Conservation (phyloP, 2,113 vertebrate genomes). For the Brachypteracias leptosomus region DNA sequence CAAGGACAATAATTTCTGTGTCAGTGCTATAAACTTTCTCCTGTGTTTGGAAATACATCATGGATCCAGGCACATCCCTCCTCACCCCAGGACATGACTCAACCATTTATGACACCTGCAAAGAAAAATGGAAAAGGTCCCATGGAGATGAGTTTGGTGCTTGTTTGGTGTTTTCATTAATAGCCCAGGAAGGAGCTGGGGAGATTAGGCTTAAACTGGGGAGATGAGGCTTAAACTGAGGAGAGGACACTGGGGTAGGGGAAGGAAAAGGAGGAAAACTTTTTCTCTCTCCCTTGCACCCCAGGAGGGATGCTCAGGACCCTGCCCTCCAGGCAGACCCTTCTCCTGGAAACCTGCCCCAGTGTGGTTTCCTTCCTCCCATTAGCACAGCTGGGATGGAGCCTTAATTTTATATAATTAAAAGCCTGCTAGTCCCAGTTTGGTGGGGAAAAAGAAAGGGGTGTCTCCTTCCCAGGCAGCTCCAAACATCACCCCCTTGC, state of each 20-base stretch:
- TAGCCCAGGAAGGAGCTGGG: not conserved
- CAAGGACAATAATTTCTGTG: not conserved
- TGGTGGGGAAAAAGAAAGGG: too few species aligned
- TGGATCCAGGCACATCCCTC: not conserved
- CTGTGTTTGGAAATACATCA: too few species aligned
- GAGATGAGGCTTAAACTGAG: not conserved
- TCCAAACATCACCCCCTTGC: rapidly evolving
- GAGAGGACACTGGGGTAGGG: too few species aligned
- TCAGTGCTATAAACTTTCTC: not conserved
- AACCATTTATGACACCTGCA: not conserved
- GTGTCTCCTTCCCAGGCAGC: not conserved
- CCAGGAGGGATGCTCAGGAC: not conserved
- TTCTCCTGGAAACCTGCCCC: not conserved
- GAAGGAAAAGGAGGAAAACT: not conserved
- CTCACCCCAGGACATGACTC: not conserved
- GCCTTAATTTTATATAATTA: too few species aligned
- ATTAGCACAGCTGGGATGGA: rapidly evolving
- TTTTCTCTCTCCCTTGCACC: too few species aligned
- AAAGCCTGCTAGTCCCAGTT: not conserved
- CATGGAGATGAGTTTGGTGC: not conserved
- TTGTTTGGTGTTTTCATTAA: not conserved
- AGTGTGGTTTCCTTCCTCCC: not conserved
- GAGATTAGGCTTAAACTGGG: not conserved
- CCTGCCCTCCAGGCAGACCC: not conserved
- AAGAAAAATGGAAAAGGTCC: not conserved